A percentile compares a stretch with the other conserved stretches of the same genome.
Conservation (phyloP, 2,888 invertebrate species). For the Amiota minor region DNA sequence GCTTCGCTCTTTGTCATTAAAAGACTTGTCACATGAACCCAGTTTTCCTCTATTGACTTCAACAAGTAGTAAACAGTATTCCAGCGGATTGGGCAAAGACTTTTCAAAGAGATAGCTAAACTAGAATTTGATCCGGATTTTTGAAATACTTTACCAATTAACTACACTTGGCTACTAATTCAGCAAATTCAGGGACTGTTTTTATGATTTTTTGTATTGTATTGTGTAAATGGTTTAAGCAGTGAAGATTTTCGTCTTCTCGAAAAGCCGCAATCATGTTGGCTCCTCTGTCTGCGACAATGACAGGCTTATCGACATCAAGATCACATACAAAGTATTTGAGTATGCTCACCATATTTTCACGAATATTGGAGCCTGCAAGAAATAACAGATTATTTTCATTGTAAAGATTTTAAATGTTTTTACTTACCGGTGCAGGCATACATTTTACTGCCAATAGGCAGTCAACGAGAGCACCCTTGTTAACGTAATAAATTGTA, state of each 20-base stretch:
- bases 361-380: not conserved
- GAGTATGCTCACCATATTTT: not conserved
- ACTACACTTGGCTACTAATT: not conserved
- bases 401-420: slow-evolving; percentile 1
- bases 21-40: slow-evolving; percentile 13
- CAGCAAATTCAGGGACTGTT: not conserved
- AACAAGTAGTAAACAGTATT: slow-evolving; percentile 21
- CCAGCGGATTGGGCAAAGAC: no score
- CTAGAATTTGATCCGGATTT: not conserved
- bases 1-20: slow-evolving; percentile 12
- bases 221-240: slow-evolving; percentile 5
- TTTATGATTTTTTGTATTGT: not conserved
- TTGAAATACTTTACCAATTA: not conserved
- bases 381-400: not conserved
- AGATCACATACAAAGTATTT: not conserved
- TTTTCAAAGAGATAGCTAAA: no score
- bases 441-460: slow-evolving; percentile 4
- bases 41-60: slow-evolving; percentile 17
- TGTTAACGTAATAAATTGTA: slow-evolving; percentile 1
- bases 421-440: slow-evolving; percentile 6
- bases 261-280: slow-evolving; percentile 9
- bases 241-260: not conserved
- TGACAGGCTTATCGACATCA: not conserved
- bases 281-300: not conserved
- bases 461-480: slow-evolving; percentile 11